Evolutionary conservation across 2,113 vertebrate species (phyloP).

Genomic region (Lutjanus erythropterus): DNA sequence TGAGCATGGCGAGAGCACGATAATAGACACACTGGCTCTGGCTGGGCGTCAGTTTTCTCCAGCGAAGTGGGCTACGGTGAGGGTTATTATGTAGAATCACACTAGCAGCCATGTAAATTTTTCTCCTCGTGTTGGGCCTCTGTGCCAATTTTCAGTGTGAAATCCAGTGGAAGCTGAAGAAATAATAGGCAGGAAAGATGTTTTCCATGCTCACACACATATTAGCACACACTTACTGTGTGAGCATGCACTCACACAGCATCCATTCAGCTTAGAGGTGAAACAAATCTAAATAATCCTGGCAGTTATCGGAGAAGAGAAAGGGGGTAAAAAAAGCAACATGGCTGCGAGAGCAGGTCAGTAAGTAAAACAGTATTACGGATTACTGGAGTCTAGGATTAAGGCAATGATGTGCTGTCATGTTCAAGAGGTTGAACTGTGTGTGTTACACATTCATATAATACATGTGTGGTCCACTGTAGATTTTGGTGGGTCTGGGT

Average conservation of each 20-base stretch:
- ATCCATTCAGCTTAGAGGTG: slow-evolving; percentile 4
- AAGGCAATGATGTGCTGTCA: slow-evolving; percentile 18
- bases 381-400: slow-evolving; percentile 30
- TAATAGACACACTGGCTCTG: slow-evolving; percentile 60
- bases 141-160: slow-evolving; percentile 43
- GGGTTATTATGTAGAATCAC: slow-evolving; percentile 59
- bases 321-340: slow-evolving; percentile 7
- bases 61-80: slow-evolving; percentile 38
- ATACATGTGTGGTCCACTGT: background rate
- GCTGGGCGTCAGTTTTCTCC: slow-evolving; percentile 37
- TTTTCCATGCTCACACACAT: slow-evolving; percentile 3
- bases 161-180: slow-evolving; percentile 14
- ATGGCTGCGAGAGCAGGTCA: slow-evolving; percentile 29
- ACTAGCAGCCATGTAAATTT: slow-evolving; percentile 50
- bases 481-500: no score
- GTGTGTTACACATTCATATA: background rate
- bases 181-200: slow-evolving; percentile 27
- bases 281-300: slow-evolving; percentile 21
- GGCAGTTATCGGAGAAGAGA: slow-evolving; percentile 12
- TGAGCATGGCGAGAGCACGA: slow-evolving; percentile 52
- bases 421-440: slow-evolving; percentile 12
- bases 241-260: background rate
- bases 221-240: background rate
- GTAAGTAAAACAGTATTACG: slow-evolving; percentile 35
- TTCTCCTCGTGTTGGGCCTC: slow-evolving; percentile 13